Evolutionary conservation across 2,113 vertebrate genomes (phyloP), one percentile per base, ranked within the genome.

Genomic region (Scomber colias): DNA sequence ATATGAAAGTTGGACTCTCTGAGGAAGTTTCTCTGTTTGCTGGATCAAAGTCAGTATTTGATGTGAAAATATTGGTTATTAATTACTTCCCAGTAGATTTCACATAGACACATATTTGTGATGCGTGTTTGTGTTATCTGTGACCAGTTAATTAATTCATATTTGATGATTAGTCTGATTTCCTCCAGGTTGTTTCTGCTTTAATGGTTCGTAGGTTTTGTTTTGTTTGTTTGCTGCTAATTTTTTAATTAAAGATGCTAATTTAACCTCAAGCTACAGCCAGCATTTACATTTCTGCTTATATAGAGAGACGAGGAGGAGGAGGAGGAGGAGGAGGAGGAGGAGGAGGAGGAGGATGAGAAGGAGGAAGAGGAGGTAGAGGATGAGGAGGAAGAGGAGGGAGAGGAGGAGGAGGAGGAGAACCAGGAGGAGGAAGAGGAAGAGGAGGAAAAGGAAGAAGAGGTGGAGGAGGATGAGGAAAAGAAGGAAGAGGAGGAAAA

Each of bases 151-250:
- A 71, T 44, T 45, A 60, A 71, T 50, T 77, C 64, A 59, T 74
- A 27, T 71, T 81, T 56, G 60, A 85, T 79, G 3, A 69, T 82
- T 59, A 53, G 76, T 21, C 21, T 21, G 21, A 21, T 21, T 55
- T 75, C 24, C 81, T 89, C 19, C 70, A 69, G 87, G 82, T 79
- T 90, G 86, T 90, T 91, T 91, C 86, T 84, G 77, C 83, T 84
- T 77, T 77, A 92, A 92, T 89, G 30, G 80, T 88, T 91, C 59
- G 86, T 88, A 86, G 85, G 86, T 87, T 93, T 93, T 89, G 63
- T 82, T 57, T 86, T 90, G 89, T 92, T 92, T 93, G 90, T 90
- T 92, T 89, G 89, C 87, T 78, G 81, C 84, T 86, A 89, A 88
- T 88, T 89, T 82, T 91, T 88, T 81, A 89, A 91, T 93, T 87